A percentile compares a stretch with the other conserved stretches of the same genome.
Conservation (phyloP, 1,140 invertebrate species). For the Harlomillsia oculata region DNA sequence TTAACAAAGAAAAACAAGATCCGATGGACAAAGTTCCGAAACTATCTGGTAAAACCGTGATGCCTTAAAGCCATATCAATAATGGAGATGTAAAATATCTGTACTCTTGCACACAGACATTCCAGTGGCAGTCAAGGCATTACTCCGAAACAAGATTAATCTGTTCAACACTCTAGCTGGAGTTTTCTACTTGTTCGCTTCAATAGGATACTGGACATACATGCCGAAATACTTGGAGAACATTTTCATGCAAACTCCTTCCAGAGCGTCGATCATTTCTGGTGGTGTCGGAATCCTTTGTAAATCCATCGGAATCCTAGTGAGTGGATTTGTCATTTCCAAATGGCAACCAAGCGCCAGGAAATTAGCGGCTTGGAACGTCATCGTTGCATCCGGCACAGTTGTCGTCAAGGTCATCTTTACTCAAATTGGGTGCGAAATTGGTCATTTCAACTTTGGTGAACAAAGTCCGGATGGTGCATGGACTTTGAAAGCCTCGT, state of each 20-base stretch:
- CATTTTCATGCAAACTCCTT: slow-evolving; percentile 61
- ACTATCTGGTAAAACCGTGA: background rate
- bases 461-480: background rate
- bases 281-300: slow-evolving; percentile 61
- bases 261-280: slow-evolving; percentile 56
- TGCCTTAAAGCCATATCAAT: too few species aligned
- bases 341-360: slow-evolving; percentile 58
- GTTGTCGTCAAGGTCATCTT: slow-evolving; percentile 55
- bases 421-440: slow-evolving; percentile 57
- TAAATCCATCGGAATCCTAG: slow-evolving; percentile 58
- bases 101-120: slow-evolving; percentile 34
- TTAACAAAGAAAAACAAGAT: slow-evolving; percentile 41
- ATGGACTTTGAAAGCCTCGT: slow-evolving; percentile 10
- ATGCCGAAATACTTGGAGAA: slow-evolving; percentile 67
- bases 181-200: slow-evolving; percentile 60
- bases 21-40: background rate
- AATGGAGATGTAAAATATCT: slow-evolving; percentile 33
- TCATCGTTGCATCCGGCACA: slow-evolving; percentile 55
- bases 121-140: slow-evolving; percentile 48
- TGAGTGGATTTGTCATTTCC: slow-evolving; percentile 58
- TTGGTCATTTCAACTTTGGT: slow-evolving; percentile 24
- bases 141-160: slow-evolving; percentile 54
- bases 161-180: slow-evolving; percentile 58
- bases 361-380: slow-evolving; percentile 61
- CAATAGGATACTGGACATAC: slow-evolving; percentile 64